A percentile compares a stretch with the other conserved stretches of the same genome.
phyloP scores from a whole-genome alignment of 2,888 invertebrate species.

The Hypomecis punctinalis region DNA sequence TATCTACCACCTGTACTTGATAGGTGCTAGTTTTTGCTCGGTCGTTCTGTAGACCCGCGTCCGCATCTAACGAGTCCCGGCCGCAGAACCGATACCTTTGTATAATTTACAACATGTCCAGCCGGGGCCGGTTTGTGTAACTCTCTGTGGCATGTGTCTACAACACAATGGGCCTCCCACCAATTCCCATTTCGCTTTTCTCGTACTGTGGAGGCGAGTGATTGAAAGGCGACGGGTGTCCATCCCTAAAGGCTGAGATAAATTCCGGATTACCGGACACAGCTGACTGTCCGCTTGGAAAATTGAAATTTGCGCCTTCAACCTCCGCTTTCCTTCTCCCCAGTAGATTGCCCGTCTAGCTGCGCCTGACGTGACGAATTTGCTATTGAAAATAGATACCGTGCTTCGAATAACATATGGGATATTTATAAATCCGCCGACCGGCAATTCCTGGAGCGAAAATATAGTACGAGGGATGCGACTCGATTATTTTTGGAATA shows the following conservation, averaged over 20 bases:
- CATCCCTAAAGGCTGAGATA: slow-evolving; percentile 63
- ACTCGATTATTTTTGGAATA: slow-evolving; percentile 5
- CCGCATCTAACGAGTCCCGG: slow-evolving; percentile 24
- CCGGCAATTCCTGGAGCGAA: neutral
- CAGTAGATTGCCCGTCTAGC: slow-evolving; percentile 53
- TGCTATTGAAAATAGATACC: slow-evolving; percentile 36
- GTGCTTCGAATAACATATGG: slow-evolving; percentile 18
- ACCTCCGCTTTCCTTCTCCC: slow-evolving; percentile 47
- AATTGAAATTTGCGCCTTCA: slow-evolving; percentile 67
- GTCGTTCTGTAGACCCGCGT: slow-evolving; percentile 39
- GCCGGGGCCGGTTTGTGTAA: slow-evolving; percentile 43
- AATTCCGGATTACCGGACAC: slow-evolving; percentile 67
- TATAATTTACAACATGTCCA: slow-evolving; percentile 32
- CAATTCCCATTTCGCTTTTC: slow-evolving; percentile 55
- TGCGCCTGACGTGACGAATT: slow-evolving; percentile 46
- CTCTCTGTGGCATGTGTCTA: slow-evolving; percentile 51
- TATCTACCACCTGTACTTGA: slow-evolving; percentile 61
- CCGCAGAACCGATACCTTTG: slow-evolving; percentile 10
- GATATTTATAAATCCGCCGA: slow-evolving; percentile 10
- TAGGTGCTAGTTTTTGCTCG: slow-evolving; percentile 70
- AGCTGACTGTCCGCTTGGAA: slow-evolving; percentile 69
- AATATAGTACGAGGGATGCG: neutral
- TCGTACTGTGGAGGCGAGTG: slow-evolving; percentile 57
- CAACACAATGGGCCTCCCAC: slow-evolving; percentile 53
- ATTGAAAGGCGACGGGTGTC: slow-evolving; percentile 70